Percentiles rank a stretch among this genome's conserved stretches.
Conservation (phyloP, 1,140 invertebrate species). For the Bombus pascuorum region DNA sequence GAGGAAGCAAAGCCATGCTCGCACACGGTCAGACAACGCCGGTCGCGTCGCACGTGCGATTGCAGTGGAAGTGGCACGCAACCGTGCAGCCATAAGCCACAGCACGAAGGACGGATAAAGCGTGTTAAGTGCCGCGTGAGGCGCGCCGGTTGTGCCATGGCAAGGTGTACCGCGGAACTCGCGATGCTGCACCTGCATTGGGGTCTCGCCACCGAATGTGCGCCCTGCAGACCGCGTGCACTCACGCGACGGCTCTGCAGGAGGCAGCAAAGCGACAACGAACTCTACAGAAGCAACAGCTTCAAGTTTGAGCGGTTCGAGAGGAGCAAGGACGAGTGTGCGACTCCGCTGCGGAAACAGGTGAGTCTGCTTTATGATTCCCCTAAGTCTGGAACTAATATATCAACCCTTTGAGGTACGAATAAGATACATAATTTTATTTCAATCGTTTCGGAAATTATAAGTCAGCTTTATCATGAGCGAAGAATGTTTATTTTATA, state of each 20-base stretch:
- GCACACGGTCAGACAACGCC: conserved; percentile 73
- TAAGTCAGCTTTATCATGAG: no score
- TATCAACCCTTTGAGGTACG: neutral
- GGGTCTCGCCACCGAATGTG: conserved; percentile 78
- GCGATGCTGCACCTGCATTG: conserved; percentile 79
- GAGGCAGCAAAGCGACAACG: conserved; percentile 87
- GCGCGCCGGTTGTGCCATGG: conserved; percentile 79
- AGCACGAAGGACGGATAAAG: conserved; percentile 76
- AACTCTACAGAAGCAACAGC: conserved; percentile 91
- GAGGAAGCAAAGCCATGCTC: conserved; percentile 72
- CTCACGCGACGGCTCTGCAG: conserved; percentile 87
- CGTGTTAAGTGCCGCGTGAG: conserved; percentile 79
- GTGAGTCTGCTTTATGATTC: conserved; percentile 49
- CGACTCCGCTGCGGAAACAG: conserved; percentile 71
- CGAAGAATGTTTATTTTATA: neutral
- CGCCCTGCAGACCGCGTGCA: conserved; percentile 78
- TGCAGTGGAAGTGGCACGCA: conserved; percentile 68
- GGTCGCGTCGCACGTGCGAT: conserved; percentile 72
- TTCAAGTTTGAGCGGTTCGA: conserved; percentile 93
- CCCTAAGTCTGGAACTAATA: neutral
- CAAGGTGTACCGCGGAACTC: conserved; percentile 78
- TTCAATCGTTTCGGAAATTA: no score
- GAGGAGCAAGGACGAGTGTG: conserved; percentile 85
- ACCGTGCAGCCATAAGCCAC: conserved; percentile 74
- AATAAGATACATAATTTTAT: no score